Evolutionary conservation across 2,797 vertebrate genomes (phyloP).

Genomic region (Myiothlypis coronata): DNA sequence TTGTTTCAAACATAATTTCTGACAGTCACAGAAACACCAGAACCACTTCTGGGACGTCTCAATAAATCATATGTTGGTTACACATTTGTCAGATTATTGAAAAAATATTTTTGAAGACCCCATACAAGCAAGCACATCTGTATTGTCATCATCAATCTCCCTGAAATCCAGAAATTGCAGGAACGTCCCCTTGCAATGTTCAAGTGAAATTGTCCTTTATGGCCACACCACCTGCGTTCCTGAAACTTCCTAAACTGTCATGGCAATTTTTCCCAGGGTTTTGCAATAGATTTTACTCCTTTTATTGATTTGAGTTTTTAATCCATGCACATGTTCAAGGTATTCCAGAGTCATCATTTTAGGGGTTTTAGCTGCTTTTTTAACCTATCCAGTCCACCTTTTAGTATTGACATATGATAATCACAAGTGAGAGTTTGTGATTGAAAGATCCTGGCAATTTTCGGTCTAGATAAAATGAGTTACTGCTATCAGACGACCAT

Average conservation of each 20-base stretch:
- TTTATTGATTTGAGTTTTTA: not conserved
- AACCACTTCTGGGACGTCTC: not conserved
- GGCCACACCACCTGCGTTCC: not conserved
- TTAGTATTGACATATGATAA: not conserved
- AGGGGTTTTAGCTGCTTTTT: not conserved
- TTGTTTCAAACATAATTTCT: not conserved
- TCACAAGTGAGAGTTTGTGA: not conserved
- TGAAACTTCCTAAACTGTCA: not conserved
- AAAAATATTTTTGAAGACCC: not conserved
- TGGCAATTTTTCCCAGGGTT: not conserved
- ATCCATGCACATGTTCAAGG: not conserved
- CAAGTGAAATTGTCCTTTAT: not conserved
- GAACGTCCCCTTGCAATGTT: not conserved
- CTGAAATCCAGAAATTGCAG: not conserved
- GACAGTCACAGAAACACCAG: not conserved
- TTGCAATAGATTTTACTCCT: not conserved
- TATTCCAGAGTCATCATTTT: not conserved
- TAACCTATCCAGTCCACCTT: not conserved
- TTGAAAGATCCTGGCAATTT: not conserved
- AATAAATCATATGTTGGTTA: not conserved
- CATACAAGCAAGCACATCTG: not conserved
- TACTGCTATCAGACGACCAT: constrained; percentile 1
- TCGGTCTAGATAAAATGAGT: not conserved
- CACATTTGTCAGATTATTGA: not conserved
- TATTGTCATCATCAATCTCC: not conserved